Percentiles rank a stretch among this genome's conserved stretches.
These are phyloP conservation scores for Aphis gossypii DNA, from an alignment of 1,140 invertebrate species.

Conservation along the genomic window DNA sequence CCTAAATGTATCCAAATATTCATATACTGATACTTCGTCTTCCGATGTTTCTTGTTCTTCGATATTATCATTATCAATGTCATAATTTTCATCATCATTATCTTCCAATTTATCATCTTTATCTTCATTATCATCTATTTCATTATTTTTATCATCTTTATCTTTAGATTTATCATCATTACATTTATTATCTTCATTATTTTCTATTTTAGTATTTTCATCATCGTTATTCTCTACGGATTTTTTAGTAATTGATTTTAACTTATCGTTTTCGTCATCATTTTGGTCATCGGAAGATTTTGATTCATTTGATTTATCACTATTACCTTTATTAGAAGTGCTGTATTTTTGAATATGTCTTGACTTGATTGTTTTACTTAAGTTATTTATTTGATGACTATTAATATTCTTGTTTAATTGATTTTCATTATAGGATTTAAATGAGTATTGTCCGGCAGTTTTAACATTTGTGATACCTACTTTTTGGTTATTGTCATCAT, in stretches of 20 bases:
- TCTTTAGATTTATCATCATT: neutral
- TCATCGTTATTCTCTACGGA: neutral
- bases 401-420: neutral
- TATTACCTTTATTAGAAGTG: neutral
- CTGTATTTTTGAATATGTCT: neutral
- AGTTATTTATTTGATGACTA: neutral
- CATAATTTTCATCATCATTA: constrained; percentile 63
- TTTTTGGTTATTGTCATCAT: neutral
- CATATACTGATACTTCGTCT: neutral
- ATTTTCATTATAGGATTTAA: neutral
- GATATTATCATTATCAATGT: constrained; percentile 72
- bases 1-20: constrained; percentile 67
- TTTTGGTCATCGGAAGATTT: neutral
- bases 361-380: neutral
- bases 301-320: neutral
- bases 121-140: neutral
- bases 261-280: neutral
- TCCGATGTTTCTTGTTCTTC: neutral
- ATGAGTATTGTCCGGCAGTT: neutral
- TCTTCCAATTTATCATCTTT: neutral
- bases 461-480: neutral
- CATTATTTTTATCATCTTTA: neutral
- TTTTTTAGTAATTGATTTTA: neutral
- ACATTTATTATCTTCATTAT: neutral
- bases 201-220: neutral